Evolutionary conservation across 2,888 invertebrate species (phyloP), one percentile per base, ranked within the genome.

Genomic region (Epiblema foenella): DNA sequence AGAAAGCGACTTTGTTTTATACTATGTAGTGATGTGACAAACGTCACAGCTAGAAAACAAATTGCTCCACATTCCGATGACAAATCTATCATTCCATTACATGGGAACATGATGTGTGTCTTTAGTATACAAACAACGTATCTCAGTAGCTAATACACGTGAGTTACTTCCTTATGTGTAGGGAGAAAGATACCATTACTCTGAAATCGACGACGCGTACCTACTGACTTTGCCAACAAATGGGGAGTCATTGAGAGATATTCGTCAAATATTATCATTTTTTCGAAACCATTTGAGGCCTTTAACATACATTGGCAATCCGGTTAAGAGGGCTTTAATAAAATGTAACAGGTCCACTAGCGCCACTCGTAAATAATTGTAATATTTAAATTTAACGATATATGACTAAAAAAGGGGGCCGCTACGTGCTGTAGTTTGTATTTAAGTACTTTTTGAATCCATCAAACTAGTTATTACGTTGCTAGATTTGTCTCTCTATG

Each of bases 21-120:
- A n/a, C n/a, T n/a, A n/a, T n/a, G 42, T 9, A 59, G 20, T 12
- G 39, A 12, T 15, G 20, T 59, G 59, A 59, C 42, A 59, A 24
- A 59, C 24, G 9, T 59, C 42, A 42, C 20, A 59, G 42, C 15
- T 42, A 20, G 20, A 59, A 59, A 59, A 59, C 59, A 59, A 59
- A 42, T 59, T 59, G 59, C 15, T 12, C n/a, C 42, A 9, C 9
- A 20, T 42, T 20, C 42, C 39, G 20, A 42, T 24, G 59, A 42
- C n/a, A 42, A 18, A 56, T 20, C 15, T 17, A 8, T 42, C 20
- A 20, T 20, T 20, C n/a, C 42, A 59, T 59, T 59, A 59, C 18
- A 37, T 10, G 20, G 42, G 20, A 42, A 42, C 42, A 42, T 8
- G 15, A 20, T 15, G 39, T 42, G 42, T 9, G 12, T 15, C 18